A percentile compares a stretch with the other conserved stretches of the same genome.
phyloP scores from a whole-genome alignment of 2,797 vertebrate species.

The Neosilurus hyrtlii region DNA sequence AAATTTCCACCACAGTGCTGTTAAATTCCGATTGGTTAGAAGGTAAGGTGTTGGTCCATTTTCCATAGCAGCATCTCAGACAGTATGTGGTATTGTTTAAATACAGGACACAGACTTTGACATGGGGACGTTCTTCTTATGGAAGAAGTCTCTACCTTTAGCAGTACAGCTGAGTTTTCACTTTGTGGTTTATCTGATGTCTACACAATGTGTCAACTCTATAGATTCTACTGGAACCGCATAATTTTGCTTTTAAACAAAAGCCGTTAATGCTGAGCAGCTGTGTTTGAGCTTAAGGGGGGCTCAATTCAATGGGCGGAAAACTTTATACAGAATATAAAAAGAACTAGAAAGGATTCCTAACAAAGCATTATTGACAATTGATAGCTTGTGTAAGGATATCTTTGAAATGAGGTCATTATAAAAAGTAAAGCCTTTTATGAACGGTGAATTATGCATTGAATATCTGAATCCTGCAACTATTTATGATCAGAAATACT shows the following conservation, averaged over 20 bases:
- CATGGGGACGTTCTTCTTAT: neutral
- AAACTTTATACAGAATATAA: neutral
- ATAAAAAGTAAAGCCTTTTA: neutral
- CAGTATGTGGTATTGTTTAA: neutral
- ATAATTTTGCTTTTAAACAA: neutral
- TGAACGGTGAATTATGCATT: too few species aligned
- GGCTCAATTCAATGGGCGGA: neutral
- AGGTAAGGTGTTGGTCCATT: neutral
- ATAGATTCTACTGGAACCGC: neutral
- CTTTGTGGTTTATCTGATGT: neutral
- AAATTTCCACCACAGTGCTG: neutral
- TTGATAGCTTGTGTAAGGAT: neutral
- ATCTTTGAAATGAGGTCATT: neutral
- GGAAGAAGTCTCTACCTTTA: neutral
- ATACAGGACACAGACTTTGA: neutral
- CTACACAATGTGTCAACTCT: neutral
- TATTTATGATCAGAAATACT: neutral
- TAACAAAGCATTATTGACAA: neutral
- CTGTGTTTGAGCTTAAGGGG: neutral
- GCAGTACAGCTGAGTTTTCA: neutral
- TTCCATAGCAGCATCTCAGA: neutral
- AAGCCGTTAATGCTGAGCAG: neutral
- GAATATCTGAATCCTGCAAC: neutral
- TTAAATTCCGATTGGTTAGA: neutral
- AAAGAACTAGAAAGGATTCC: neutral